Base-by-base conservation (phyloP, 2,113 vertebrate species). In the Oreochromis niloticus region DNA sequence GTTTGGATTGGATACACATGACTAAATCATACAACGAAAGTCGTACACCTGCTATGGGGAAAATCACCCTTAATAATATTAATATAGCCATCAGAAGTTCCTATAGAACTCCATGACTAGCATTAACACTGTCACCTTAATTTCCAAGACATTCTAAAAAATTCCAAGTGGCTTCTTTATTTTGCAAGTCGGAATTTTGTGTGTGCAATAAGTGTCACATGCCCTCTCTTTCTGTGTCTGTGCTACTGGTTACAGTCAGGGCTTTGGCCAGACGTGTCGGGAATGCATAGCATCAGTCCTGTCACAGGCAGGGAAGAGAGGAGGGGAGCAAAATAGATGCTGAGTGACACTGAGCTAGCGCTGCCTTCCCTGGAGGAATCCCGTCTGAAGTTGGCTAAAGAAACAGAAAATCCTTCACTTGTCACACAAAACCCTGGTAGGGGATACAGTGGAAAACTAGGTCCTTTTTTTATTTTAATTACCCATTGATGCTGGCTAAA, bases 331-430 rank as follows among this genome's bases (percentile, higher is more conserved):
- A 71, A 79, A 63, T 61, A 32, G 84, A 91, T 82, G 79, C 90
- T 92, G 94, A 93, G 83, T 94, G 93, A 95, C 93, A 93, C 80
- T 82, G 83, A 16, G 89, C 88, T 75, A 39, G 75, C 80, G 34
- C 61, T 50, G 83, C 24, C 50, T 48, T 88, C 93, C 83, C 89
- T 11, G 4, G 90, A 93, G 90, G 86, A 11, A 71, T 84, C 61
- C 75, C 73, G 22, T 83, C 90, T 78, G 41, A 55, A 83, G 30
- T 39, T 63, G 85, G 66, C 85, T 80, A 63, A 81, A 85, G 84
- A 86, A 19, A 68, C n/a, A 80, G 68, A 48, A 90, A 87, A 89
- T 80, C 66, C 66, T 84, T 83, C 13, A 6, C 83, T 73, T 85
- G 87, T 85, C 71, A 82, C 6, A 66, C 63, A 71, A 83, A 89